Evolutionary conservation across 1,140 invertebrate genomes (phyloP), one percentile per base, ranked within the genome.

Genomic region (Drosophila erecta): DNA sequence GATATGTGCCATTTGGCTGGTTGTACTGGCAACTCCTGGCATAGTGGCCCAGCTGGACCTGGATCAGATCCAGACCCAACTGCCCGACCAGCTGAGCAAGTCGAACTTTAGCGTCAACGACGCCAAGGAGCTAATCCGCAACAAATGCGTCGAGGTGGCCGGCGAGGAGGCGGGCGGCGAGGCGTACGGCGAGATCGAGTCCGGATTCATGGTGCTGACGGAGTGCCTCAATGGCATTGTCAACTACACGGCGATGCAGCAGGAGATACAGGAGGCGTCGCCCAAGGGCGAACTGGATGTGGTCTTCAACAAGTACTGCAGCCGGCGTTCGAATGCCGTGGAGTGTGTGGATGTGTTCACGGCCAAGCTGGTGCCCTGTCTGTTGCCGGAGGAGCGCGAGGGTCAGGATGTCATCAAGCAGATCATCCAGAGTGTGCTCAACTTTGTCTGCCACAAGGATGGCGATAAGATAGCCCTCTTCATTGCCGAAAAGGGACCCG

Each of bases 401-500:
- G 77, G 81, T 12, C 71, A 85, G 33, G 69, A 79, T 41, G 94
- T 94, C 1, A 84, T 96, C 1, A 91, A 94, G 55, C 95, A 95
- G 67, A 94, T 96, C 17, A 94, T 96, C 0, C 93, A 95, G 20
- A 95, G 95, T 53, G 83, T 97, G 0, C 90, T 95, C 0, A 94
- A 95, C 53, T 97, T 97, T 79, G 93, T 95, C 5, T 97, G 96
- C 79, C 95, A 93, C 76, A 96, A 96, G 79, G 96, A 96, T 76
- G 96, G 96, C 7, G 96, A 97, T 81, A 94, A 96, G 69, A 96
- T 97, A 85, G 96, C 96, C 11, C 93, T 97, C 70, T 97, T 97
- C 76, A 96, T 97, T 60, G 95, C 96, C 17, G 95, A 96, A 79
- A 94, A 95, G 35, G 96, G 96, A 2, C 95, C 95, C 5, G 95